Base-by-base conservation (phyloP, 2,888 invertebrate genomes). In the Ctenicera cuprea region DNA sequence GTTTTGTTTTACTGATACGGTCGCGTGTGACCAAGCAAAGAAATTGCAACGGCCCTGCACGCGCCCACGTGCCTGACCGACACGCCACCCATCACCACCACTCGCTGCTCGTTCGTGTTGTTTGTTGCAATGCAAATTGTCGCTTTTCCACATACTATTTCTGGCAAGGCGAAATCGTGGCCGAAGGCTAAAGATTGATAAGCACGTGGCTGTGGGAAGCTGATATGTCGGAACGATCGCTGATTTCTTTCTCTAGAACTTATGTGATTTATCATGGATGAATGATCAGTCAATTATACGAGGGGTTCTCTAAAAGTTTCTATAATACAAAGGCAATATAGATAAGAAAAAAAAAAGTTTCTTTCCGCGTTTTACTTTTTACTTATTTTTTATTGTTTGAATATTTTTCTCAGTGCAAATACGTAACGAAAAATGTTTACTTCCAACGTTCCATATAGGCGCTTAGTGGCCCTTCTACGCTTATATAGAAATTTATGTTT, bases 1-100 rank as follows among this genome's bases (percentile, higher is more conserved):
- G 75, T 75, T 75, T 72, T 75, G 64, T 82, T 83, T 82, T 82
- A 84, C 83, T 83, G 82, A 83, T 83, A 83, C 81, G 74, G 80
- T 70, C 66, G 70, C 70, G 65, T 73, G 74, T 67, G 57, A 43
- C 63, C 62, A 64, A 61, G 68, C 66, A 69, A 64, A 57, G 66
- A 74, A 73, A 73, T 73, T 71, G 70, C 65, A 70, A 20, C 63
- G 65, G 57, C 62, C 67, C 54, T 71, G 68, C 71, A 74, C 73
- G 73, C 59, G 73, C 65, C 77, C 74, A 68, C 71, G 70, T 74
- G 76, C 67, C 62, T 68, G 76, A 67, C 74, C 74, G 74, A 59
- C 62, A 75, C 71, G 74, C 72, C 71, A 71, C 71, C 70, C 71
- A 67, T 66, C 69, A 37, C 50, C 61, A 61, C 67, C 38, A 41